Evolutionary conservation across 2,113 vertebrate species (phyloP).

Genomic region (Prietella phreatophila): DNA sequence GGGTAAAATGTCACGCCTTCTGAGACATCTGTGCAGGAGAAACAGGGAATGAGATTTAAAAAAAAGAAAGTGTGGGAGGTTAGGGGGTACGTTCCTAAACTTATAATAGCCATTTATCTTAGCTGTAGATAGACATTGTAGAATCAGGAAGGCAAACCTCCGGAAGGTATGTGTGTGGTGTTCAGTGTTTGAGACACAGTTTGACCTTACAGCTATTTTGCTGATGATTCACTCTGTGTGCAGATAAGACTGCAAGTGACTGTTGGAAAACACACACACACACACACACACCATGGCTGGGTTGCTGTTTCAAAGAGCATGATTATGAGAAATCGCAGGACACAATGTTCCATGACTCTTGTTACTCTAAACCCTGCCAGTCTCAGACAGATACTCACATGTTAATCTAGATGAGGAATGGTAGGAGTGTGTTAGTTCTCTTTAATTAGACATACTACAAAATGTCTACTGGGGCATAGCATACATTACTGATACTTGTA

Average conservation of each 20-base stretch:
- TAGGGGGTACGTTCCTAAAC: neutral
- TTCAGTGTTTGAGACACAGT: slow-evolving; percentile 33
- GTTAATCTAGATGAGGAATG: neutral
- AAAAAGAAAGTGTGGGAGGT: neutral
- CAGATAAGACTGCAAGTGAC: slow-evolving; percentile 31
- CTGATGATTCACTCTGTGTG: slow-evolving; percentile 40
- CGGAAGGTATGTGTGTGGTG: slow-evolving; percentile 20
- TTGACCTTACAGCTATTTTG: slow-evolving; percentile 42
- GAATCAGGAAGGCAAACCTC: slow-evolving; percentile 20
- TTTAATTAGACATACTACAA: neutral
- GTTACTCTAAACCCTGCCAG: slow-evolving; percentile 1
- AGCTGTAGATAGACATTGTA: neutral
- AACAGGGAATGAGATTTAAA: neutral
- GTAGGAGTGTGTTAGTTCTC: neutral
- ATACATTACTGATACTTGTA: neutral
- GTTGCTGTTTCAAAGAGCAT: slow-evolving; percentile 23
- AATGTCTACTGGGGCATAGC: neutral
- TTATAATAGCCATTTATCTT: slow-evolving; percentile 6
- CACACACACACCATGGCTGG: slow-evolving; percentile 10
- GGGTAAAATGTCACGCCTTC: slow-evolving; percentile 49
- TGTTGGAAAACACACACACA: slow-evolving; percentile 15
- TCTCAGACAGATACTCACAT: neutral
- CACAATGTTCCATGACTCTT: slow-evolving; percentile 33
- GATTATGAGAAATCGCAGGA: slow-evolving; percentile 20
- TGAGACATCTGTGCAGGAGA: slow-evolving; percentile 36